These are phyloP conservation scores for Megatriorchis doriae DNA, from an alignment of 2,113 vertebrate genomes.

Conservation along the genomic window DNA sequence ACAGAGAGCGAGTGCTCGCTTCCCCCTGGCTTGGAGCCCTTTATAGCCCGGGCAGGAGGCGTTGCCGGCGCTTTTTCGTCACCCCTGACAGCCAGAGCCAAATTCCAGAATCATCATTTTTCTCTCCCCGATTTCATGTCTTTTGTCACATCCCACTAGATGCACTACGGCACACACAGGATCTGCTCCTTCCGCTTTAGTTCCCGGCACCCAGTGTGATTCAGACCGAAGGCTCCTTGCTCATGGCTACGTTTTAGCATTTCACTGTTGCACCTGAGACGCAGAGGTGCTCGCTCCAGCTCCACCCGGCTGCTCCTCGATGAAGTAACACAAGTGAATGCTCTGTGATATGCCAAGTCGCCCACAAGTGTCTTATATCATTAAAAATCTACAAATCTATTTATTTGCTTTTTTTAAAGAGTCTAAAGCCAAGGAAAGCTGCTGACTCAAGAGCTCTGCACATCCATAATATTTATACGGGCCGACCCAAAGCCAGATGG, in stretches of 20 bases:
- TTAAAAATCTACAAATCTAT: not conserved
- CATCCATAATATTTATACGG: not conserved
- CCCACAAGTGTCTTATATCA: not conserved
- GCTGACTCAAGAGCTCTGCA: not conserved
- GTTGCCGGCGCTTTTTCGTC: not conserved
- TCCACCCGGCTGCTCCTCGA: not conserved
- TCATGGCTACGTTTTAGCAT: not conserved
- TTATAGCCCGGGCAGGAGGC: too few species aligned
- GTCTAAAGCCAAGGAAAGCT: not conserved
- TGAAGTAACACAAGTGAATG: not conserved
- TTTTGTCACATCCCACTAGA: slow-evolving; percentile 40
- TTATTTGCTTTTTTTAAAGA: not conserved
- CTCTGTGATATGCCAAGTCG: not conserved
- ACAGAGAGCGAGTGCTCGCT: not conserved
- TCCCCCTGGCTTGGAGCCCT: not conserved
- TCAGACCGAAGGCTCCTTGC: slow-evolving; percentile 32
- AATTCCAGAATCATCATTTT: slow-evolving; percentile 60
- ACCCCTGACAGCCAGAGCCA: slow-evolving; percentile 60
- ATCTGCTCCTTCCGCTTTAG: not conserved
- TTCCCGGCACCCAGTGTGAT: slow-evolving; percentile 31
- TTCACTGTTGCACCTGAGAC: not conserved
- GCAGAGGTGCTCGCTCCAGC: not conserved
- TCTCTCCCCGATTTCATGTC: slow-evolving; percentile 11
- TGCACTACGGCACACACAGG: not conserved
- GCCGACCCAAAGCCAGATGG: not conserved